Evolutionary conservation across 2,113 vertebrate genomes (phyloP), one percentile per base, ranked within the genome.

Genomic region (Lipotes vexillifer): DNA sequence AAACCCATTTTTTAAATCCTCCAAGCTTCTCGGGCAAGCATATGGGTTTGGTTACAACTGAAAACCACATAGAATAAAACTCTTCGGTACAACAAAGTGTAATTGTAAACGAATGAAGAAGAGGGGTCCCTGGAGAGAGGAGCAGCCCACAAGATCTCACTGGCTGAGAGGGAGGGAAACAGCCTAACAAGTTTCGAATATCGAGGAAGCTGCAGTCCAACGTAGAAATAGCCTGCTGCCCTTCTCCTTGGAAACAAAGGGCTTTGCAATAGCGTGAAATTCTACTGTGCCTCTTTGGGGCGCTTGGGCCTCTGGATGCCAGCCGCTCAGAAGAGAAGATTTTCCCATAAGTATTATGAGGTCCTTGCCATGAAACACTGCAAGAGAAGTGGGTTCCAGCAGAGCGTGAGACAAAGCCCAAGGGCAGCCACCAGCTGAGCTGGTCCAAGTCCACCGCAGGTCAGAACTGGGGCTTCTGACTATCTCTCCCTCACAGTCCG

Each of bases 321-420:
- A 82, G 86, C 15, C 13, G 8, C 9, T 66, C 29, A n/a, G 33
- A 25, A 88, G 6, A 83, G 86, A 49, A 11, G 49, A 88, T 33
- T 94, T 98, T 97, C 93, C 95, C 95, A 97, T 88, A 46, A n/a
- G 82, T 84, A 86, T 94, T 83, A 90, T 31, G 52, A 91, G 52
- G 21, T 31, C 57, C 33, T 18, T 23, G 36, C 68, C 46, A 12
- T 49, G 55, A 68, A 84, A 65, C 33, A 15, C 36, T 74, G 15
- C 29, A 90, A 80, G n/a, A 72, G 65, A 83, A 85, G 33, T 20
- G 11, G 8, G 23, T 29, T 63, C 57, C 63, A 23, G 57, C 23
- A 92, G 72, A 92, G 36, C 52, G 44, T 1, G 6, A 46, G 7
- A 11, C 57, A 17, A 38, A 59, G 52, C 11, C 23, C 25, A 46